These are phyloP conservation scores for Nansenia antarctica DNA, from an alignment of 2,113 vertebrate genomes.

Conservation along the genomic window DNA sequence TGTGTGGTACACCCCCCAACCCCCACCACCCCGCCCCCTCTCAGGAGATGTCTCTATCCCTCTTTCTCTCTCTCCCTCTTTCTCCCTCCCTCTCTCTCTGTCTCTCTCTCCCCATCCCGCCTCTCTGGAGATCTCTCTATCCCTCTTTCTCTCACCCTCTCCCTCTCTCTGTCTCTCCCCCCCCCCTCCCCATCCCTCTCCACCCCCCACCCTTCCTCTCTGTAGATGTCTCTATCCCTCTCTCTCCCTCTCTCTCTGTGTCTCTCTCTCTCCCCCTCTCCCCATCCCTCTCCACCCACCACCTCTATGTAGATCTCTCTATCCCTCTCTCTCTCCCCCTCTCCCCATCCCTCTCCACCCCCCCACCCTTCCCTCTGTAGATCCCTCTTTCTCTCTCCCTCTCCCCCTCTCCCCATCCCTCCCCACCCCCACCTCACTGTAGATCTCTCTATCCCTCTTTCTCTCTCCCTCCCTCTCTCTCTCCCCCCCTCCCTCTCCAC, in stretches of 20 bases:
- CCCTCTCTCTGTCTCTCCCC: conserved; percentile 6
- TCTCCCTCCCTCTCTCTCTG: not conserved
- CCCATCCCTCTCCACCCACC: too few relatives aligned
- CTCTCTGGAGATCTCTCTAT: too few relatives aligned
- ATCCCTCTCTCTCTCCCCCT: not conserved
- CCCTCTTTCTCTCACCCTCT: too few relatives aligned
- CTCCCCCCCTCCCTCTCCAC: not conserved
- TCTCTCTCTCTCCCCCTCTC: not conserved
- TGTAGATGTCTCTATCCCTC: not conserved
- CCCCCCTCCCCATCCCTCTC: not conserved
- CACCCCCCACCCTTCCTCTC: not conserved
- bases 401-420: not conserved
- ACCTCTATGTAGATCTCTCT: too few relatives aligned
- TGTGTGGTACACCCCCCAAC: conserved; percentile 7
- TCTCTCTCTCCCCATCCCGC: not conserved
- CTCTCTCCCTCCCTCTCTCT: not conserved
- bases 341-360: too few relatives aligned
- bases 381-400: not conserved
- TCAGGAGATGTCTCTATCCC: too few relatives aligned
- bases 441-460: not conserved
- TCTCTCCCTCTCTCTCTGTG: not conserved
- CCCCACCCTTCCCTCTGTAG: too few relatives aligned
- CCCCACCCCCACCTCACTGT: conserved; percentile 14
- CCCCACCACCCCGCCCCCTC: not conserved
- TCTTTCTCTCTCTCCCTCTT: not conserved